Percentiles rank a stretch among this genome's conserved stretches.
Conservation (phyloP, 2,888 invertebrate species). For the Agrilus mali region DNA sequence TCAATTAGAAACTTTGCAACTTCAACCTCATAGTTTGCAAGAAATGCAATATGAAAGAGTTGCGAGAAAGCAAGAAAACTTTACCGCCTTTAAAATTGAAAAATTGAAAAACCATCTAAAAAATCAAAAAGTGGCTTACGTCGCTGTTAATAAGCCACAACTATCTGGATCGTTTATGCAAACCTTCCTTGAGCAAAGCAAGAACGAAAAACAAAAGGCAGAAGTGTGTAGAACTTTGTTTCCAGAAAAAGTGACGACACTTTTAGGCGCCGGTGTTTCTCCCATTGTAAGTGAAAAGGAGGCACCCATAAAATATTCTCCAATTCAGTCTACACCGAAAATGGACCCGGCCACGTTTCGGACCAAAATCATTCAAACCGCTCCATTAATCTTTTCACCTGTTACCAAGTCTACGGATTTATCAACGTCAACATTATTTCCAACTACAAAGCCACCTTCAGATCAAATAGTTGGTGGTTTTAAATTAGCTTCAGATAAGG, state of each 20-base stretch:
- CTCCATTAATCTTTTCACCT: background rate
- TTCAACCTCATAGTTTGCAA: conserved; percentile 35
- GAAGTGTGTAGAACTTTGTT: background rate
- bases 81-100: conserved; percentile 39
- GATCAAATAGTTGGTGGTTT: too few species aligned
- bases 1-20: conserved; percentile 38
- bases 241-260: conserved; percentile 6
- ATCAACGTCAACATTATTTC: too few species aligned
- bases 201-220: background rate
- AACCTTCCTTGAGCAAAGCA: conserved; percentile 12
- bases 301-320: conserved; percentile 9
- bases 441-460: too few species aligned
- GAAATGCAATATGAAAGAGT: conserved; percentile 30
- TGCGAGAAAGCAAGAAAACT: conserved; percentile 24
- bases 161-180: conserved; percentile 21
- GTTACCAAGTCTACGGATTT: too few species aligned
- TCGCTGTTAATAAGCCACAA: conserved; percentile 40
- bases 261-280: conserved; percentile 14
- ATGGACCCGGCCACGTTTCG: background rate
- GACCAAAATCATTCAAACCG: background rate
- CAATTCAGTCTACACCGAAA: conserved; percentile 20
- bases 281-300: conserved; percentile 12
- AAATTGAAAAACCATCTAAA: conserved; percentile 39
- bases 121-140: conserved; percentile 39
- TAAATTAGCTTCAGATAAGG: too few species aligned